Conservation (phyloP, 2,113 vertebrate species). For the Erythrocercus mccallii region DNA sequence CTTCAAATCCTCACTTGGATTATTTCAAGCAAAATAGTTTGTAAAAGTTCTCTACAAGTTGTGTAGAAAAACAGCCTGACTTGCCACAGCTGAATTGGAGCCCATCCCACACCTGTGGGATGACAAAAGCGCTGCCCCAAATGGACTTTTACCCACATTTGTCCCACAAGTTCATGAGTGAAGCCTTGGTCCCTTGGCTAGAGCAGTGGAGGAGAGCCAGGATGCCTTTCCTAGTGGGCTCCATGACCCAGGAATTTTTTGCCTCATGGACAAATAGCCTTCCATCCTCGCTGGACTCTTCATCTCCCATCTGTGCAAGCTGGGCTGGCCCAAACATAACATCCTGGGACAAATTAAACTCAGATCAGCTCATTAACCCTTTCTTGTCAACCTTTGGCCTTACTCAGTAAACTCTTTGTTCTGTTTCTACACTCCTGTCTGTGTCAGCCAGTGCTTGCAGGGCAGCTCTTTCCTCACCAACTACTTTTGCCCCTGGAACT, state of each 20-base stretch:
- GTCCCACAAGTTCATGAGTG: background rate
- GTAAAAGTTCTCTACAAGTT: background rate
- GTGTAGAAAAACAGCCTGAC: rapidly evolving
- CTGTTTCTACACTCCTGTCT: background rate
- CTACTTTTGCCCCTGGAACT: background rate
- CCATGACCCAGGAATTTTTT: background rate
- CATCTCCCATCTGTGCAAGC: background rate
- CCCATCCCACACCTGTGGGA: background rate
- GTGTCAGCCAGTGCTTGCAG: background rate
- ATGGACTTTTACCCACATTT: background rate
- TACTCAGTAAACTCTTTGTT: background rate
- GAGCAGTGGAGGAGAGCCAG: background rate
- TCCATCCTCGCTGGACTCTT: background rate
- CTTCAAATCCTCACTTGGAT: background rate
- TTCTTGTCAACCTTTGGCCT: background rate
- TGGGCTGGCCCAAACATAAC: background rate
- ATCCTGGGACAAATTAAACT: background rate
- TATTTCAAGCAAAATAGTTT: background rate
- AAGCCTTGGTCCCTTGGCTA: background rate
- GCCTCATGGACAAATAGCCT: background rate
- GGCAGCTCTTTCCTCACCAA: background rate
- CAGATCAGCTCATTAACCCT: background rate
- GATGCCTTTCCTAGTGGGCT: background rate
- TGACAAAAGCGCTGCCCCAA: background rate
- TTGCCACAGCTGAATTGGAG: background rate